phyloP scores from a whole-genome alignment of 2,888 invertebrate species.

The Willowsia nigromaculata region DNA sequence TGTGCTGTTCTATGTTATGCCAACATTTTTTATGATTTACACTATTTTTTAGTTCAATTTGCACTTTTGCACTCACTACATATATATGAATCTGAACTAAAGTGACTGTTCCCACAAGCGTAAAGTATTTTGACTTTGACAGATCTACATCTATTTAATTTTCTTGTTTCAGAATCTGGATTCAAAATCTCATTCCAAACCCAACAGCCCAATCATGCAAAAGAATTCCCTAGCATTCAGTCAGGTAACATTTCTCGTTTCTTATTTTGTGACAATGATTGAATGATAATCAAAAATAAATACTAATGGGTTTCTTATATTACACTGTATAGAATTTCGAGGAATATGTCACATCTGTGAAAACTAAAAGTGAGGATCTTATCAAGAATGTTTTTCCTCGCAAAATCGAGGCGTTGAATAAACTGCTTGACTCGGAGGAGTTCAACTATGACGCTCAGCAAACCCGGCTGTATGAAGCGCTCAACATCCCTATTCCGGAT shows the following conservation, averaged over 20 bases:
- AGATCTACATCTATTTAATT: background rate
- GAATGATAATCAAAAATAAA: background rate
- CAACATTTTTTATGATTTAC: no score
- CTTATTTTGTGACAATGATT: background rate
- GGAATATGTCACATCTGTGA: conserved; percentile 74
- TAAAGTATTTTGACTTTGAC: no score
- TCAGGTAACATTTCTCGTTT: background rate
- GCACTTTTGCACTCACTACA: no score
- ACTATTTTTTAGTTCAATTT: no score
- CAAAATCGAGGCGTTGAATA: conserved; percentile 94
- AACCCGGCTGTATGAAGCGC: conserved; percentile 89
- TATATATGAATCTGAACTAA: no score
- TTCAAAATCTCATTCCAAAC: background rate
- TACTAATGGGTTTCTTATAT: background rate
- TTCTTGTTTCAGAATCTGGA: background rate
- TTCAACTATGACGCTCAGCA: conserved; percentile 85
- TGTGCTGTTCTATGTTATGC: no score
- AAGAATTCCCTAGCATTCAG: conserved; percentile 34
- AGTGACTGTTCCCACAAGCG: no score
- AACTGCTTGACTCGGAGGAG: conserved; percentile 89
- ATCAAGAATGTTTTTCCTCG: conserved; percentile 95
- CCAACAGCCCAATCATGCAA: conserved; percentile 33
- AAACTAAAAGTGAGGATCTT: conserved; percentile 87
- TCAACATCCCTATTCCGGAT: conserved; percentile 95
- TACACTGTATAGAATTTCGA: conserved; percentile 71